Conservation (phyloP, 2,888 invertebrate species). For the Tetragonisca angustula region DNA sequence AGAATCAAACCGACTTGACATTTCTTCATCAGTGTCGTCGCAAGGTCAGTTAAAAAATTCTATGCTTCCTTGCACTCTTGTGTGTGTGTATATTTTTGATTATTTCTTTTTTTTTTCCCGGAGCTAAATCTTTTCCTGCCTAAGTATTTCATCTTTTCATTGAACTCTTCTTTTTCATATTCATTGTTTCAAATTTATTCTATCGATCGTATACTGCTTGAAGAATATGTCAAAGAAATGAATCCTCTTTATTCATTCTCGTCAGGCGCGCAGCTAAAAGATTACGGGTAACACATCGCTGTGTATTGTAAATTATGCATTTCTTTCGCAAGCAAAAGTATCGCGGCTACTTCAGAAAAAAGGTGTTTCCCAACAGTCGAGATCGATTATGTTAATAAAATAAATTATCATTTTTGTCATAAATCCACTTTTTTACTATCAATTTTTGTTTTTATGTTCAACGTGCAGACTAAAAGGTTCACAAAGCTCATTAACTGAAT, state of each 20-base stretch:
- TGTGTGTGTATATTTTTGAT: not conserved
- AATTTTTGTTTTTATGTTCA: not conserved
- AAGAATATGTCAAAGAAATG: conserved; percentile 43
- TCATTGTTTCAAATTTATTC: not conserved
- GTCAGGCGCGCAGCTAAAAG: conserved; percentile 34
- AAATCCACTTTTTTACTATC: not conserved
- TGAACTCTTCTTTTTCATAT: not conserved
- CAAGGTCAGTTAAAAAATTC: conserved; percentile 78
- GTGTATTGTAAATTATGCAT: conserved; percentile 36
- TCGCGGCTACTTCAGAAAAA: conserved; percentile 23
- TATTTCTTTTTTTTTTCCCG: not conserved
- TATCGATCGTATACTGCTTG: conserved; percentile 30
- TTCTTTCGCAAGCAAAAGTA: conserved; percentile 3
- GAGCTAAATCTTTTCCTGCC: no score
- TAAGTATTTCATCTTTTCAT: not conserved
- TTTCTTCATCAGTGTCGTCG: conserved; percentile 75
- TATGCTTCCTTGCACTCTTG: not conserved
- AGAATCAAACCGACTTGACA: conserved; percentile 68
- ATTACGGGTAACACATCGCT: conserved; percentile 62
- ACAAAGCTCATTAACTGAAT: not conserved
- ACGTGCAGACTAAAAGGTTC: not conserved
- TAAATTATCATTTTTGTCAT: not conserved
- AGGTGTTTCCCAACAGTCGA: conserved; percentile 13
- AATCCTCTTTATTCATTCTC: conserved; percentile 35
- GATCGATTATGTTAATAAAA: not conserved